These are phyloP conservation scores for Neria commutata DNA, from an alignment of 2,888 invertebrate genomes.

Conservation along the genomic window DNA sequence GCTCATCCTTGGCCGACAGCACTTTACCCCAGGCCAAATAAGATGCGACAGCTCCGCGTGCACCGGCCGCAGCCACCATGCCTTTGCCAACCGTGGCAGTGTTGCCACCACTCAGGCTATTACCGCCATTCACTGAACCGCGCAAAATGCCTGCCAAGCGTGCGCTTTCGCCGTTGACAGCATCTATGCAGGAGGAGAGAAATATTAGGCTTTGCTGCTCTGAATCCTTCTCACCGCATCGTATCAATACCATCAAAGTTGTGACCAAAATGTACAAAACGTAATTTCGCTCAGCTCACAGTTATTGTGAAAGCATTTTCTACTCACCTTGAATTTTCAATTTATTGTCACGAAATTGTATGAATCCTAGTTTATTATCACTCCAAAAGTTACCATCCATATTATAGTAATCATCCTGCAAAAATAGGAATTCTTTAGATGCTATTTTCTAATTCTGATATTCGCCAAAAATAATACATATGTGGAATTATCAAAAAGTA, in stretches of 20 bases:
- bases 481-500: no score
- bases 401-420: constrained; percentile 60
- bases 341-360: constrained; percentile 62
- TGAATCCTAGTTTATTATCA: constrained; percentile 62
- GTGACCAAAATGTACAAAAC: constrained; percentile 29
- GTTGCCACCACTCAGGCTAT: constrained; percentile 16
- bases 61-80: constrained; percentile 16
- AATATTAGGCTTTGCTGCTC: no score
- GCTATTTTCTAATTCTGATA: no score
- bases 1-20: constrained; percentile 60
- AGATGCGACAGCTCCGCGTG: constrained; percentile 26
- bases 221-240: neutral
- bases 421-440: no score
- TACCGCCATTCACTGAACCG: constrained; percentile 36
- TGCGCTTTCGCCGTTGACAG: constrained; percentile 43
- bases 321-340: constrained; percentile 60
- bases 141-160: constrained; percentile 51
- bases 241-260: constrained; percentile 24
- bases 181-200: no score
- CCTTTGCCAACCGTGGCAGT: constrained; percentile 25
- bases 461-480: no score
- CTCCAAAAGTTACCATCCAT: constrained; percentile 57
- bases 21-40: constrained; percentile 61
- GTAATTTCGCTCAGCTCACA: no score
- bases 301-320: constrained; percentile 26